Conservation (phyloP, 2,797 vertebrate genomes). For the Leptodactylus fallax region DNA sequence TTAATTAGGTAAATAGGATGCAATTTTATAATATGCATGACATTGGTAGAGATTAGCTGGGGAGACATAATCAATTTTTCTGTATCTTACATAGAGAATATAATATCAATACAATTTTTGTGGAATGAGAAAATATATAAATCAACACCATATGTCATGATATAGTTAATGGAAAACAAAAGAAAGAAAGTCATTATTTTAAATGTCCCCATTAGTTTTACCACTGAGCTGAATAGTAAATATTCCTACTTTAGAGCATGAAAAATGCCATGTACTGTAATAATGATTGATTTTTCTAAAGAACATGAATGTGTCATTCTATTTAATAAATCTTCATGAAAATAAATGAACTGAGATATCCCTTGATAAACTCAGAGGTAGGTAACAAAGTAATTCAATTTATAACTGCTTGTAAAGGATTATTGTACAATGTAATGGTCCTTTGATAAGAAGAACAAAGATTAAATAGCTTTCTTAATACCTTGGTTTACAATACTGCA, state of each 20-base stretch:
- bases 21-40: not conserved
- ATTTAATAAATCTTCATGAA: conserved; percentile 32
- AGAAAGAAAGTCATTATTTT: conserved; percentile 22
- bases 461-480: not conserved
- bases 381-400: conserved; percentile 33
- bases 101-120: not conserved
- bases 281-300: conserved; percentile 33
- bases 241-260: conserved; percentile 16
- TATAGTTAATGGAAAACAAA: conserved; percentile 11
- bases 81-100: not conserved
- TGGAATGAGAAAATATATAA: not conserved
- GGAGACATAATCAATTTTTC: not conserved
- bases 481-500: not conserved
- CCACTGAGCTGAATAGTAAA: conserved; percentile 31
- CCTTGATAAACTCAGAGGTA: conserved; percentile 32
- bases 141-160: conserved; percentile 22
- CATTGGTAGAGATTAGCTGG: not conserved
- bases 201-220: conserved; percentile 16
- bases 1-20: not conserved
- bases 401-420: conserved; percentile 28
- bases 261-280: conserved; percentile 14
- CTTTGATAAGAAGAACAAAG: conserved; percentile 17
- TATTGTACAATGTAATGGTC: not conserved
- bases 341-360: conserved; percentile 41
- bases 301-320: conserved; percentile 29